Evolutionary conservation across 1,140 invertebrate genomes (phyloP).

Genomic region (Ericerus pela): DNA sequence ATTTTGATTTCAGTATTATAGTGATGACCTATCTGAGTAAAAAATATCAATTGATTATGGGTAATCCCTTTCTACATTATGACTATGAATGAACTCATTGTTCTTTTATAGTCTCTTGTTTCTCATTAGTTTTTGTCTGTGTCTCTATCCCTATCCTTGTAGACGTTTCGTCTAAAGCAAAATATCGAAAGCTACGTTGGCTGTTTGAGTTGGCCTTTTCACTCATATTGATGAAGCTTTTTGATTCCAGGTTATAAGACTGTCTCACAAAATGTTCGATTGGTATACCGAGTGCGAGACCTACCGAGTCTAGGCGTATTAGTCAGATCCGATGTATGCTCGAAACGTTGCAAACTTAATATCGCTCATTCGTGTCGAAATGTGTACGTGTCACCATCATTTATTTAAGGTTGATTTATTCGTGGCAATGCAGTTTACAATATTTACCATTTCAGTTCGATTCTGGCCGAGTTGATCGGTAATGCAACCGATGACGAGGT

Average conservation of each 20-base stretch:
- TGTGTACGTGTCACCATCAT: conserved; percentile 12
- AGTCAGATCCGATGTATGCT: conserved; percentile 17
- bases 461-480: conserved; percentile 17
- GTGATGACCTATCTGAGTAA: too few relatives aligned
- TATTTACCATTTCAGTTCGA: conserved; percentile 14
- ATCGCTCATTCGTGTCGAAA: conserved; percentile 18
- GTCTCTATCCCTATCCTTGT: too few relatives aligned
- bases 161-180: too few relatives aligned
- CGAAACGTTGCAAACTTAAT: conserved; percentile 16
- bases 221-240: too few relatives aligned
- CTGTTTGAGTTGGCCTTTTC: too few relatives aligned
- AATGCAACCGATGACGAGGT: conserved; percentile 15
- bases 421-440: too few relatives aligned
- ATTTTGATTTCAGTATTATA: too few relatives aligned
- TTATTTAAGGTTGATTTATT: neutral
- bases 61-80: too few relatives aligned
- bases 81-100: too few relatives aligned
- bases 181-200: too few relatives aligned
- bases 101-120: too few relatives aligned
- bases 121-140: neutral
- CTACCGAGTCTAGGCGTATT: conserved; percentile 22
- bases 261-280: conserved; percentile 19
- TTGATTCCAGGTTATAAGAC: conserved; percentile 19
- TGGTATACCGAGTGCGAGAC: conserved; percentile 21
- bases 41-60: too few relatives aligned